Percentiles rank a stretch among this genome's conserved stretches.
Evolutionary conservation across 2,888 invertebrate species (phyloP).

Genomic region (Heliothis peltigera): DNA sequence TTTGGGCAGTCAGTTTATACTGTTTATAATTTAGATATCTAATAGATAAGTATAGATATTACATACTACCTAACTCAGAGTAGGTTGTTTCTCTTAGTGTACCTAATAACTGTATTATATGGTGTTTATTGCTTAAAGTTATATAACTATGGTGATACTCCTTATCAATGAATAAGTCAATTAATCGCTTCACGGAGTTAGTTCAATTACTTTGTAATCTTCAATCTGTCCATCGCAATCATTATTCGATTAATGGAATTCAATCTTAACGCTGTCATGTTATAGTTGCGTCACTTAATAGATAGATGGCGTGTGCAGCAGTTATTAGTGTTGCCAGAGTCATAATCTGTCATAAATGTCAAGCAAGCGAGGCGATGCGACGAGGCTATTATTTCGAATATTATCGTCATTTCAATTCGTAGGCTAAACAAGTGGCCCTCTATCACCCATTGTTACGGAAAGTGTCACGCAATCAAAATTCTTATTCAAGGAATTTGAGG

Average conservation of each 20-base stretch:
- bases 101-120: conserved; percentile 1
- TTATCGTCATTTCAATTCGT: conserved; percentile 81
- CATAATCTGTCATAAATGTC: conserved; percentile 88
- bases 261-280: conserved; percentile 78
- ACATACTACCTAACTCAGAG: neutral
- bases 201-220: conserved; percentile 67
- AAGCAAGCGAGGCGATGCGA: conserved; percentile 77
- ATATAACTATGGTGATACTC: conserved; percentile 22
- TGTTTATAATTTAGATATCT: conserved; percentile 4
- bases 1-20: conserved; percentile 15
- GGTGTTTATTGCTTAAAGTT: conserved; percentile 22
- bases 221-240: conserved; percentile 74
- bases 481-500: conserved; percentile 67
- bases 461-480: conserved; percentile 81
- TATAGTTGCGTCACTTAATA: conserved; percentile 82
- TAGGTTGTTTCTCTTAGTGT: neutral
- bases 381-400: conserved; percentile 80
- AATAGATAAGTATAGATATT: too few species aligned
- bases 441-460: conserved; percentile 77
- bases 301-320: conserved; percentile 84
- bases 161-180: conserved; percentile 55
- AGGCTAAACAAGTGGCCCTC: conserved; percentile 79
- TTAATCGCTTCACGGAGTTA: conserved; percentile 65
- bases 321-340: conserved; percentile 84
- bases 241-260: conserved; percentile 82